phyloP scores from a whole-genome alignment of 2,113 vertebrate species.

The Mus musculus region GRCm39 chr17:15687001-15687500 shows the following conservation, averaged over 20 bases:
- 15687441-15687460: neutral
- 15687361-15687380: neutral
- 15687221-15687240: constrained; percentile 66
- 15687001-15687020: too few species aligned
- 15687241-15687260: constrained; percentile 61
- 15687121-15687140: fast-evolving
- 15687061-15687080: neutral
- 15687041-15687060: neutral
- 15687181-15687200: neutral
- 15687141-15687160: too few species aligned
- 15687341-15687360: neutral
- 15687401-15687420: neutral
- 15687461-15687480: neutral
- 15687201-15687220: constrained; percentile 61
- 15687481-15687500: fast-evolving
- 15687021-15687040: too few species aligned
- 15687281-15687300: constrained; percentile 36
- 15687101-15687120: neutral
- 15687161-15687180: neutral
- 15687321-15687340: neutral
- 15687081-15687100: neutral
- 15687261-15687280: constrained; percentile 50
- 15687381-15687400: neutral
- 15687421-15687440: neutral
- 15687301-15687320: neutral